These are phyloP conservation scores for Brachylomia viminalis DNA, from an alignment of 2,888 invertebrate genomes.

Conservation along the genomic window DNA sequence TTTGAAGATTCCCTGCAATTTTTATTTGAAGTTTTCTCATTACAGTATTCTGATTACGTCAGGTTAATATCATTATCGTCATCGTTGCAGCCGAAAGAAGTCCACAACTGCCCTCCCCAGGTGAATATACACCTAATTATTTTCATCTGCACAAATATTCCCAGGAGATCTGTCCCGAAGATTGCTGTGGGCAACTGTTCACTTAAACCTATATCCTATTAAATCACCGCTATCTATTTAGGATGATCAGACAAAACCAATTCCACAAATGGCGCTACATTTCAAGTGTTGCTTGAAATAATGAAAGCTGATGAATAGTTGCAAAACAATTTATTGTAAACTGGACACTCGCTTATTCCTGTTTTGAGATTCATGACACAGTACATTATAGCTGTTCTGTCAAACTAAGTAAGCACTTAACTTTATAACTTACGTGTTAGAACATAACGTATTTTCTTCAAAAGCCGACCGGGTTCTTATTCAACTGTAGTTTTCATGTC, in stretches of 20 bases:
- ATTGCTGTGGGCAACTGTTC: slow-evolving; percentile 1
- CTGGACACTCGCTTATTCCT: slow-evolving; percentile 14
- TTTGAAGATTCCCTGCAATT: neutral
- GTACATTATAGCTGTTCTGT: slow-evolving; percentile 10
- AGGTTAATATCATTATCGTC: neutral
- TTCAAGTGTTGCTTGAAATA: slow-evolving; percentile 38
- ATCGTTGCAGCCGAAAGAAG: neutral
- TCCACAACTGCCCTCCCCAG: neutral
- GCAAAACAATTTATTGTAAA: slow-evolving; percentile 31
- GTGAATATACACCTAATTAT: neutral
- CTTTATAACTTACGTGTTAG: neutral
- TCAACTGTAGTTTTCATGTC: neutral
- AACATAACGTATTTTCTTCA: neutral
- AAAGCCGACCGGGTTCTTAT: neutral
- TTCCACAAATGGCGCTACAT: slow-evolving; percentile 44
- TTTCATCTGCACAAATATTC: slow-evolving; percentile 9
- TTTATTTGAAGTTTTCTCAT: neutral
- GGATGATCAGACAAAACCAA: slow-evolving; percentile 51
- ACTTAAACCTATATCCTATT: slow-evolving; percentile 8
- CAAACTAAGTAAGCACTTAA: slow-evolving; percentile 9
- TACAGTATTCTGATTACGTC: neutral
- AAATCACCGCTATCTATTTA: slow-evolving; percentile 45
- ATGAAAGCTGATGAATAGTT: slow-evolving; percentile 39
- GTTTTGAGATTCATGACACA: slow-evolving; percentile 8
- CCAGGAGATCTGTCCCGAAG: slow-evolving; percentile 18